Conservation (phyloP, 2,113 vertebrate genomes). For the Tylochromis polylepis region DNA sequence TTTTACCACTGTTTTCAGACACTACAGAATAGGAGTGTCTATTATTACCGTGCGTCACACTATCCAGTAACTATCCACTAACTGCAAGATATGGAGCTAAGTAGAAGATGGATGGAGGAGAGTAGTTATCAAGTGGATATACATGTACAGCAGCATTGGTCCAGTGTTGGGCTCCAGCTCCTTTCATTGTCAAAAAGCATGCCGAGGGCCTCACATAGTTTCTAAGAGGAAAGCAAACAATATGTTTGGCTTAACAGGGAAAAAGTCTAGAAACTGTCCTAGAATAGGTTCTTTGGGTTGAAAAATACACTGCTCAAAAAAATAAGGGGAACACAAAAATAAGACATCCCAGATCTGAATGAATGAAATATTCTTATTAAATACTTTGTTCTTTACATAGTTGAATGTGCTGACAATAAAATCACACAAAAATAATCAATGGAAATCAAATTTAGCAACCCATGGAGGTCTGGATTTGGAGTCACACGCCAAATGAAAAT, state of each 20-base stretch:
- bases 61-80: too few species aligned
- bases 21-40: neutral
- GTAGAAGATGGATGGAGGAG: conserved; percentile 13
- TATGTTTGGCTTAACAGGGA: neutral
- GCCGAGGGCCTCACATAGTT: conserved; percentile 25
- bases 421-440: too few species aligned
- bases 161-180: conserved; percentile 58
- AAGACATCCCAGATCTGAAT: too few species aligned
- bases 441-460: too few species aligned
- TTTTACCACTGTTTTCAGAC: neutral
- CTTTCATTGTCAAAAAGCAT: conserved; percentile 17
- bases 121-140: conserved; percentile 24
- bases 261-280: neutral
- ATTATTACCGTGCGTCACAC: neutral
- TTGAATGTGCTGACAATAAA: too few species aligned
- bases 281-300: neutral
- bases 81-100: neutral
- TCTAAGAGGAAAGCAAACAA: conserved; percentile 2
- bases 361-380: too few species aligned
- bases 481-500: too few species aligned
- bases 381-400: too few species aligned
- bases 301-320: too few species aligned
- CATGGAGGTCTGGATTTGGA: too few species aligned
- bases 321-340: too few species aligned
- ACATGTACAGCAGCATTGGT: conserved; percentile 72